Evolutionary conservation across 2,888 invertebrate species (phyloP), one percentile per base, ranked within the genome.

Genomic region (Catocala nupta): DNA sequence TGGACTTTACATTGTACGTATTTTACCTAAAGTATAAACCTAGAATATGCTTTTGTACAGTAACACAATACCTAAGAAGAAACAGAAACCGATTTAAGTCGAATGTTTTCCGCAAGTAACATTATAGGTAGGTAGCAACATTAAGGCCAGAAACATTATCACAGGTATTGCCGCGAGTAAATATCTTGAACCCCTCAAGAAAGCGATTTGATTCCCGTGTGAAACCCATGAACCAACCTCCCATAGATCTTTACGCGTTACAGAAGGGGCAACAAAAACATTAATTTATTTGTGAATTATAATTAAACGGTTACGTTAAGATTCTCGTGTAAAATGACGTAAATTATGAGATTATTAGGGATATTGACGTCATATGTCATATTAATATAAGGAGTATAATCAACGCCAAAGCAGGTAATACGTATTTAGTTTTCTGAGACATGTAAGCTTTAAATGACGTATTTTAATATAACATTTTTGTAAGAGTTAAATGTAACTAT

Each of bases 201-300:
- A 85, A 83, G 70, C 77, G 77, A 67, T 81, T 86, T 73, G 83
- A 88, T 94, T 93, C 93, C 93, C 93, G 93, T 93, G 93, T 90
- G 93, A 93, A 93, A 83, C 72, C 57, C 77, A 77, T 82, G 78
- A 82, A 77, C 73, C 71, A 74, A 12, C 55, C 59, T 49, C 55
- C 59, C 81, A 75, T 70, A 87, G 87, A 84, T 55, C 12, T 64
- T 65, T 45, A 34, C 52, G 51, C 34, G 16, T 63, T 7, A 54
- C 9, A 71, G 71, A 74, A 25, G 44, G 25, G 67, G 61, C 62
- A 47, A 8, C 13, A 25, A 55, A 5, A 33, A 45, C 7, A 36
- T 5, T 45, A 50, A 11, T 13, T 13, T 11, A 4, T 34, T 33
- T 55, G 16, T 9, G 43, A 48, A 16, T 12, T 3, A 0, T 44